Conservation (phyloP, 2,797 vertebrate genomes). For the Rhinogobio ventralis region DNA sequence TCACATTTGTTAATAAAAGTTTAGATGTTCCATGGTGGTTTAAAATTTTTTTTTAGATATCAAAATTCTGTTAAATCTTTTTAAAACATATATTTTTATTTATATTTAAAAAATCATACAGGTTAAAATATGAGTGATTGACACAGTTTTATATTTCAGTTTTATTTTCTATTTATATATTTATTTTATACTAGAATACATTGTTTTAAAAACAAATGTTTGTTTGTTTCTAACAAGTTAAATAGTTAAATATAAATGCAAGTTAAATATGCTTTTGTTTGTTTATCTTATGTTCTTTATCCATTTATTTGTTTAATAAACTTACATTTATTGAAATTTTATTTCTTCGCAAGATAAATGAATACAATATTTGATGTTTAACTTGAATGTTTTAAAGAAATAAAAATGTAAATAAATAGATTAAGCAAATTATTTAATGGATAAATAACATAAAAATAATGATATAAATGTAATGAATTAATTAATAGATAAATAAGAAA, state of each 20-base stretch:
- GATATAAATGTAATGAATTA: too few species aligned
- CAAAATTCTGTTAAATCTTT: neutral
- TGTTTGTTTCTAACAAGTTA: neutral
- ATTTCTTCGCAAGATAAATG: neutral
- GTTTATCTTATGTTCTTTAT: neutral
- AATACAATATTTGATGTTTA: neutral
- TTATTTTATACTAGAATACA: neutral
- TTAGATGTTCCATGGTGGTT: neutral
- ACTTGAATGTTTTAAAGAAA: neutral
- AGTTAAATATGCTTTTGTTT: neutral
- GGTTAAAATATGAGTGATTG: neutral
- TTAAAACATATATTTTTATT: neutral
- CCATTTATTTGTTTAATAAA: too few species aligned
- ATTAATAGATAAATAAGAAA: neutral
- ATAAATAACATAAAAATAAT: neutral
- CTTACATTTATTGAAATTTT: neutral
- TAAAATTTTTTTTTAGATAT: neutral
- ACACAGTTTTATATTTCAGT: too few species aligned
- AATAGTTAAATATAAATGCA: neutral
- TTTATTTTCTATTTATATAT: neutral
- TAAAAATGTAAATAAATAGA: neutral
- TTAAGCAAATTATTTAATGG: neutral
- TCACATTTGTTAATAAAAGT: slow-evolving; percentile 58
- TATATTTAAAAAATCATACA: neutral
- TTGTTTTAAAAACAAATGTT: neutral